Conservation (phyloP, 2,797 vertebrate genomes). For the Tokudaia tokunoshimensis region DNA sequence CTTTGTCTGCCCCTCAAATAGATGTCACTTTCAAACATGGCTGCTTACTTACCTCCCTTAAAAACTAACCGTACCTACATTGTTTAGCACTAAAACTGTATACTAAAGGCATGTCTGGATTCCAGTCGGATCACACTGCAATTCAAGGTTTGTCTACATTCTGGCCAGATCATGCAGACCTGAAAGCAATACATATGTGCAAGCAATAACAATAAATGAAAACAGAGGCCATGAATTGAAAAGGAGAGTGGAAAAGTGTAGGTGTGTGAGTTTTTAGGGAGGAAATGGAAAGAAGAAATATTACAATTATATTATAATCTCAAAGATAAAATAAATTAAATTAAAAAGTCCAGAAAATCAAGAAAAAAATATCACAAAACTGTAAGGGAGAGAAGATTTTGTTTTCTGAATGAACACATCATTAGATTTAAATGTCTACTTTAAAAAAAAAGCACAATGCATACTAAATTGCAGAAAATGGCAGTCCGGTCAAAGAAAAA, state of each 20-base stretch:
- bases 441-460: not conserved
- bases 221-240: not conserved
- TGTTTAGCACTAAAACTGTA: not conserved
- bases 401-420: not conserved
- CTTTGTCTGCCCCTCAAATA: not conserved
- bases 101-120: not conserved
- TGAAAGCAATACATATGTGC: not conserved
- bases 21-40: not conserved
- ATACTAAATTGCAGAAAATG: not conserved
- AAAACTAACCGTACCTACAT: not conserved
- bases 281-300: not conserved
- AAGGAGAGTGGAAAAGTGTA: not conserved
- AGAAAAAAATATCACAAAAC: not conserved
- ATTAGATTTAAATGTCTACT: not conserved
- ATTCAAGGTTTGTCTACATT: not conserved
- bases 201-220: not conserved
- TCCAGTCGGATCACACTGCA: not conserved
- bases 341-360: not conserved
- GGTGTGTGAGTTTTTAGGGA: not conserved
- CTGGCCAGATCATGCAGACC: not conserved
- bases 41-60: not conserved
- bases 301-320: not conserved
- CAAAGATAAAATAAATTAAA: not conserved
- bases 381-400: not conserved
- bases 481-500: not conserved